Conservation (phyloP, 2,113 vertebrate species). For the Albula goreensis region DNA sequence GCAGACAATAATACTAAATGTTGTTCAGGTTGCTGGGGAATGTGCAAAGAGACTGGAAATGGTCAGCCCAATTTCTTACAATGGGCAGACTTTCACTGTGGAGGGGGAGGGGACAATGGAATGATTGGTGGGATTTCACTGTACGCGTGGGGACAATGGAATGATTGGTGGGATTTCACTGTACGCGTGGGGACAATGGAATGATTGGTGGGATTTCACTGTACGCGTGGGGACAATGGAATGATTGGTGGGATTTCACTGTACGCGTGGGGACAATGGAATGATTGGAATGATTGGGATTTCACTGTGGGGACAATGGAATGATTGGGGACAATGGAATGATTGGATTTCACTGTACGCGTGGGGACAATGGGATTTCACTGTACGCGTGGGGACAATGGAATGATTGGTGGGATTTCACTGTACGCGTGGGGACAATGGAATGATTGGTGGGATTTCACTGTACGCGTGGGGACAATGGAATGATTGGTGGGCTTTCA, state of each 20-base stretch:
- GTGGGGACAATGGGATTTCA: no score
- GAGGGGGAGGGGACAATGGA: neutral
- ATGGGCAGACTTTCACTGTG: neutral
- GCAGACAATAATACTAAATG: slow-evolving; percentile 20
- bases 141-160: no score
- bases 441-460: neutral
- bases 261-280: neutral
- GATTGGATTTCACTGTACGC: no score
- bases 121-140: no score
- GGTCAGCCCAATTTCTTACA: neutral
- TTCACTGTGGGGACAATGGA: slow-evolving; percentile 14
- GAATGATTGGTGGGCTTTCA: neutral
- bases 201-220: neutral
- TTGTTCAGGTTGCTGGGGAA: slow-evolving; percentile 24
- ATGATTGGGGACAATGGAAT: neutral
- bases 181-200: neutral
- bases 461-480: no score
- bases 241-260: neutral
- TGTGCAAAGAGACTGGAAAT: slow-evolving; percentile 23
- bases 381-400: no score
- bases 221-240: neutral
- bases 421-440: no score
- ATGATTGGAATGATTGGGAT: no score
- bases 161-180: neutral
- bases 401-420: neutral